phyloP scores from a whole-genome alignment of 2,797 vertebrate species.

The Coilia nasus region DNA sequence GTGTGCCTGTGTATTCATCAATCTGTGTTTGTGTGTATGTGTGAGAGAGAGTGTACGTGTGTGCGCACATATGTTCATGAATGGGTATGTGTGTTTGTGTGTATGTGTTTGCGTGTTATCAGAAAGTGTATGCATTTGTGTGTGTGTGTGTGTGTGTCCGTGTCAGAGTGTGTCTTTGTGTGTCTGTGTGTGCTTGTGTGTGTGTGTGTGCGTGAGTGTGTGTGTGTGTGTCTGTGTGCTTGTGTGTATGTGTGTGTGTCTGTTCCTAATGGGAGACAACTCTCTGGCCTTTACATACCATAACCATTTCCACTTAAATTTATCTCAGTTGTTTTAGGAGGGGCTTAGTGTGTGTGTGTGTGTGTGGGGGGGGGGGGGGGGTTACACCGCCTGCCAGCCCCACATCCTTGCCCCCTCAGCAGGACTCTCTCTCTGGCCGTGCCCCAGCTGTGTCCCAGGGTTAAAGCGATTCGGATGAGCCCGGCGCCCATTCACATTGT shows the following conservation, averaged over 20 bases:
- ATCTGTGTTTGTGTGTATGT: neutral
- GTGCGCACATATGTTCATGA: neutral
- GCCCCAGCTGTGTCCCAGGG: neutral
- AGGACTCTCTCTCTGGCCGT: neutral
- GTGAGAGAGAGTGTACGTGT: neutral
- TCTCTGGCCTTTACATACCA: neutral
- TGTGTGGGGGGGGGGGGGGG: too few species aligned
- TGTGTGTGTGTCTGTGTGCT: neutral
- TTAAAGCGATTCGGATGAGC: neutral
- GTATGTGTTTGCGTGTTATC: neutral
- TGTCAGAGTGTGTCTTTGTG: neutral
- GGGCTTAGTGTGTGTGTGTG: neutral
- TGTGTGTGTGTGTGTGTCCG: neutral
- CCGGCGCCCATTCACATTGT: neutral
- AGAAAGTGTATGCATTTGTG: neutral
- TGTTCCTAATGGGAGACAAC: neutral
- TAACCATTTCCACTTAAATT: neutral
- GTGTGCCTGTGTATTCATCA: neutral
- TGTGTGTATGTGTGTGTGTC: neutral
- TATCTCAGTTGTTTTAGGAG: neutral
- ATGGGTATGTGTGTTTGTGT: neutral
- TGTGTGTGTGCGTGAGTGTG: neutral
- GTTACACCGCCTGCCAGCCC: neutral
- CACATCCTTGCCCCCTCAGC: neutral
- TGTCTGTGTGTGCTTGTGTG: neutral